Evolutionary conservation across 1,140 invertebrate genomes (phyloP), one percentile per base, ranked within the genome.

Genomic region (Pogonomyrmex californicus): DNA sequence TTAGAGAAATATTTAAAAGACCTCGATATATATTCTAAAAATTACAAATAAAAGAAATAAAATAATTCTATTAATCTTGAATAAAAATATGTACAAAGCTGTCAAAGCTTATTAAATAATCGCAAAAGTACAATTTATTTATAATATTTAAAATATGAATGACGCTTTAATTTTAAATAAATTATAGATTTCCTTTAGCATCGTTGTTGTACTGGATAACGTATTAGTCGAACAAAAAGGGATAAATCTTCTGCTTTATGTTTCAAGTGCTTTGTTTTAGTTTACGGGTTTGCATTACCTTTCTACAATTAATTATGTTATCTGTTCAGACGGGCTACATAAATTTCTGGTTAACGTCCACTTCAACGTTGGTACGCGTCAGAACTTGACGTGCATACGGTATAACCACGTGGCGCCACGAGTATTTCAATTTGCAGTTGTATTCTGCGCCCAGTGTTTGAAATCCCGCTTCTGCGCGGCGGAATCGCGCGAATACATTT

Each of bases 351-450:
- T 83, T 83, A 83, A 83, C 79, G 79, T 83, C 79, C 79, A 83
- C 68, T 83, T 83, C 68, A 83, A 83, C 79, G 56, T 83, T 83
- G 68, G 68, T 83, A 77, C 56, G 56, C 38, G 44, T 23, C 49
- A 78, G 65, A 81, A 81, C 54, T 71, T 56, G 85, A 58, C 47
- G 66, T 76, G 41, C 33, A 62, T 12, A 83, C 41, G 41, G 44
- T 73, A 75, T 86, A 79, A 41, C 76, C 76, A 73, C 79, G 58
- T 58, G 36, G 54, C 47, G 17, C 76, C 65, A 54, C 85, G 62
- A 89, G 65, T 87, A 89, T 91, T 91, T 91, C 91, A 90, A 91
- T 92, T 92, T 91, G 75, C 83, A 90, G 63, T 86, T 71, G 77
- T 79, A 62, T 75, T 83, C 75, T 86, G 56, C 63, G 63, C 73